Conservation (phyloP, 2,888 invertebrate genomes). For the Temnothorax unifasciatus region DNA sequence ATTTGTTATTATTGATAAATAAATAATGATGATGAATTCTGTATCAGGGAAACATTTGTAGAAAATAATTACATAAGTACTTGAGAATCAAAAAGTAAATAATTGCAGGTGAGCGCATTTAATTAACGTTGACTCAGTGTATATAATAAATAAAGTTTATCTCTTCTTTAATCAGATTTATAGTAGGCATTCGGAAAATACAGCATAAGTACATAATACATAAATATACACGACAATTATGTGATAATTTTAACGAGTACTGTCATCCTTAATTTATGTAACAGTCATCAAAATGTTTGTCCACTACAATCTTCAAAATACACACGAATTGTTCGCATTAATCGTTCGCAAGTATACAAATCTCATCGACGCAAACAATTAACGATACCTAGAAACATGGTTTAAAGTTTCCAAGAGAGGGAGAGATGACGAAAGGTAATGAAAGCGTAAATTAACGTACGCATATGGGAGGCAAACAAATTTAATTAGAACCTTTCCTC, state of each 20-base stretch:
- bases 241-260: not conserved
- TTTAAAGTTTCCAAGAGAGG: constrained; percentile 8
- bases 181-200: not conserved
- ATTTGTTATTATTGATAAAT: not conserved
- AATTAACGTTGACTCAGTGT: not conserved
- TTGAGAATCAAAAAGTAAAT: not conserved
- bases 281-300: not conserved
- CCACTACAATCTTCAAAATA: not conserved
- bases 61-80: not conserved
- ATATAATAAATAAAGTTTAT: not conserved
- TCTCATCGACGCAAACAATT: not conserved
- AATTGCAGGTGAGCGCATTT: not conserved
- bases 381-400: not conserved
- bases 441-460: not conserved
- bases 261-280: not conserved
- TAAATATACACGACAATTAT: not conserved
- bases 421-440: not conserved
- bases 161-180: not conserved
- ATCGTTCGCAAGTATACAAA: not conserved
- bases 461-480: not conserved
- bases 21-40: not conserved
- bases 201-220: not conserved
- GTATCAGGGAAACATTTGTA: not conserved
- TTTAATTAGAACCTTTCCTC: constrained; percentile 51
- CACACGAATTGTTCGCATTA: not conserved